Base-by-base conservation (phyloP, 2,797 vertebrate genomes). In the Synaphobranchus kaupii region DNA sequence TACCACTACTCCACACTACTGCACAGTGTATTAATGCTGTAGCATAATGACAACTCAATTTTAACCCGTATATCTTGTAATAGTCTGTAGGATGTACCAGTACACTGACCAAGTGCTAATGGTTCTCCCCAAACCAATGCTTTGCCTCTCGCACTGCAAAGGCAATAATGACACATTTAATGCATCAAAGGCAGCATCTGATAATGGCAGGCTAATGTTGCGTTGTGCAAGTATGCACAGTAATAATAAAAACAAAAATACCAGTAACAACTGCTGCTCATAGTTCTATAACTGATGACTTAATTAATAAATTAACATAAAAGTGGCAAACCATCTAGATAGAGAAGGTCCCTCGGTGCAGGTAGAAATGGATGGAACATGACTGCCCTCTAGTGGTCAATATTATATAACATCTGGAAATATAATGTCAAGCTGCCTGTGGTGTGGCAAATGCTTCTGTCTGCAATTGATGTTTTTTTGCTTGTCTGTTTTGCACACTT, bases 381-480 rank as follows among this genome's bases (percentile, higher is more conserved):
- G 76, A 15, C 76, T 80, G 76, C 39, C 15, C 76, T 47, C 76
- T 80, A 80, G 76, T 80, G 76, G 76, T 25, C 20, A 25, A 47
- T 47, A 13, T 48, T 47, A 39, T 17, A 78, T 7, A 44, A 44
- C 34, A 78, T 31, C 17, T 78, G 4, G 31, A 12, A 31, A 7
- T 44, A 39, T 5, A 15, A 78, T 44, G 7, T 78, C 15, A 39
- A 78, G 13, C 34, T 78, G 34, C 34, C 73, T 39, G 73, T 7
- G 8, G 76, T 5, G 13, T 80, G 76, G 15, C 20, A 47, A 22
- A 34, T 39, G 63, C n/a, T 68, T 22, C 17, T 71, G 10, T 13
- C n/a, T 71, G 28, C 12, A 31, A 34, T 15, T 71, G 8, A 71
- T 71, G 28, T 34, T 15, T 13, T 13, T 31, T 71, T 34, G n/a